Conservation (phyloP, 2,888 invertebrate genomes). For the Heliothis peltigera region DNA sequence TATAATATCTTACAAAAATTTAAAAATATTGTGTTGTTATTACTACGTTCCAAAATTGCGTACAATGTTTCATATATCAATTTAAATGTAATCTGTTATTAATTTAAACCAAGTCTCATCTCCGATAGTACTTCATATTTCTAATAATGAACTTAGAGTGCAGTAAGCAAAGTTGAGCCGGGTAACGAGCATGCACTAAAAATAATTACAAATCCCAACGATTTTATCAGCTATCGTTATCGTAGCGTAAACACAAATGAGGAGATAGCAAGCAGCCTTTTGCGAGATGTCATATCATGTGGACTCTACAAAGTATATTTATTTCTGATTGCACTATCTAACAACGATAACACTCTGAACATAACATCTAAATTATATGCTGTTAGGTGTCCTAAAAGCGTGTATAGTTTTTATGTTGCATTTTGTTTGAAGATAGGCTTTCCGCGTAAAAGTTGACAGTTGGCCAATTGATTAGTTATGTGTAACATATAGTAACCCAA, state of each 20-base stretch:
- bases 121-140: slow-evolving; percentile 1
- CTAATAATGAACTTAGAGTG: slow-evolving; percentile 22
- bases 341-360: slow-evolving; percentile 66
- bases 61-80: too few relatives aligned
- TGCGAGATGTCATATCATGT: slow-evolving; percentile 80
- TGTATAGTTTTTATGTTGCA: slow-evolving; percentile 4
- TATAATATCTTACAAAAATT: too few relatives aligned
- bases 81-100: too few relatives aligned
- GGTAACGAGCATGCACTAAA: slow-evolving; percentile 69
- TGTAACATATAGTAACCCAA: slow-evolving; percentile 11
- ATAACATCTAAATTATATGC: slow-evolving; percentile 61
- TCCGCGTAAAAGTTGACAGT: slow-evolving; percentile 13
- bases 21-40: too few relatives aligned
- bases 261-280: slow-evolving; percentile 76
- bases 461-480: slow-evolving; percentile 30
- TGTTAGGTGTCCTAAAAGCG: slow-evolving; percentile 4
- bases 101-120: too few relatives aligned
- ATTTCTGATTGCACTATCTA: slow-evolving; percentile 81
- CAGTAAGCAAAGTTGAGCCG: slow-evolving; percentile 44
- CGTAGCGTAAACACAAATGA: slow-evolving; percentile 77
- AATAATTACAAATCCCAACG: slow-evolving; percentile 77
- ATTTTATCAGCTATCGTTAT: slow-evolving; percentile 74
- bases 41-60: too few relatives aligned
- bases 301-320: slow-evolving; percentile 76
- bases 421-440: neutral